Evolutionary conservation across 1,140 invertebrate species (phyloP).

Genomic region (Caerostris extrusa): DNA sequence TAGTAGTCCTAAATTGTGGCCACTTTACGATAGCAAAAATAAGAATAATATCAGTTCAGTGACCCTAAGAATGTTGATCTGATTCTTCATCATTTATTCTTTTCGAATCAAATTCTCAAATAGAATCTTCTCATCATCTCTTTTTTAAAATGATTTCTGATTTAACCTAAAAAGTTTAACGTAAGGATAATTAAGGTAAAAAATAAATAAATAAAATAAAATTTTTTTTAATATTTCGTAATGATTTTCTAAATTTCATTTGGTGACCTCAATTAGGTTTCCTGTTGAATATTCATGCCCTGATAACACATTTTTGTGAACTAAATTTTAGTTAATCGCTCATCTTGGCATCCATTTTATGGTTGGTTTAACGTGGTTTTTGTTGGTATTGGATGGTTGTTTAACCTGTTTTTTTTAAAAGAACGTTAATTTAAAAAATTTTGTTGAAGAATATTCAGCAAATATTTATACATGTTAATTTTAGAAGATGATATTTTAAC

Average conservation of each 20-base stretch:
- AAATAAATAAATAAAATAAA: not conserved
- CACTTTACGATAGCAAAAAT: not conserved
- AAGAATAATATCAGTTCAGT: constrained; percentile 61
- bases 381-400: too few species aligned
- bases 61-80: constrained; percentile 18
- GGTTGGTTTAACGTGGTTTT: too few species aligned
- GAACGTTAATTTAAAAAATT: too few species aligned
- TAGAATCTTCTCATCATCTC: not conserved
- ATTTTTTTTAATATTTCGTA: not conserved
- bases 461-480: too few species aligned
- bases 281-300: not conserved
- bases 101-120: not conserved
- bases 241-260: not conserved
- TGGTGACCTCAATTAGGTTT: not conserved
- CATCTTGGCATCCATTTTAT: too few species aligned
- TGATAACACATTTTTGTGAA: not conserved
- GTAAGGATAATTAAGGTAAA: not conserved
- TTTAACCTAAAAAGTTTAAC: not conserved
- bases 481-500: too few species aligned
- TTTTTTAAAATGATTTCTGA: not conserved
- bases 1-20: not conserved
- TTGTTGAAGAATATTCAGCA: too few species aligned
- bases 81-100: not conserved
- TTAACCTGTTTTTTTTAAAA: too few species aligned
- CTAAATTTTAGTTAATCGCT: not conserved